phyloP scores from a whole-genome alignment of 2,113 vertebrate genomes.

The Origma solitaria region DNA sequence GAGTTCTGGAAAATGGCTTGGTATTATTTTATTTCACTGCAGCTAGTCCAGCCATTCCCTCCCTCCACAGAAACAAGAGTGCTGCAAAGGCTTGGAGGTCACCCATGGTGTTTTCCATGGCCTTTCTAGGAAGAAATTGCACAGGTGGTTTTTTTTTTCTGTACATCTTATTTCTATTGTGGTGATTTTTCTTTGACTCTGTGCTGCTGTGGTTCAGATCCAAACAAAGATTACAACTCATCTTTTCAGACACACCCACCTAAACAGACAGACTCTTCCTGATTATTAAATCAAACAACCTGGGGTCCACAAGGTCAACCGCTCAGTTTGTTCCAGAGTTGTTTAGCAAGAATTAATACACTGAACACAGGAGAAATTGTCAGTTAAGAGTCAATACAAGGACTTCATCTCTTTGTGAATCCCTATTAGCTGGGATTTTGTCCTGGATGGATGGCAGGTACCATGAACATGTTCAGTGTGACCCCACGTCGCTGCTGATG shows the following conservation, averaged over 20 bases:
- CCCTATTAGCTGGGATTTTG: background rate
- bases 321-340: slow-evolving; percentile 2
- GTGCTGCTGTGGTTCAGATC: background rate
- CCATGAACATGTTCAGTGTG: background rate
- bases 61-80: background rate
- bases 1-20: background rate
- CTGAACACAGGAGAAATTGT: background rate
- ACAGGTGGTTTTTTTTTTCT: background rate
- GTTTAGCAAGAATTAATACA: slow-evolving; percentile 20
- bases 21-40: background rate
- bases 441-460: background rate
- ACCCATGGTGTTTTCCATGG: background rate
- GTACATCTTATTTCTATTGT: background rate
- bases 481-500: background rate
- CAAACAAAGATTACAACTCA: background rate
- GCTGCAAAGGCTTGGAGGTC: background rate
- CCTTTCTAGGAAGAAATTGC: background rate
- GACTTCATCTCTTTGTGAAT: background rate
- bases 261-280: background rate
- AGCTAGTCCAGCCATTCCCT: background rate
- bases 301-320: background rate
- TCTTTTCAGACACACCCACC: background rate
- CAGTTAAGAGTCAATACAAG: slow-evolving; percentile 4
- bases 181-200: background rate
- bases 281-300: slow-evolving; percentile 15